Evolutionary conservation across 2,888 invertebrate species (phyloP).

Genomic region (Disparrhopalites patrizii): DNA sequence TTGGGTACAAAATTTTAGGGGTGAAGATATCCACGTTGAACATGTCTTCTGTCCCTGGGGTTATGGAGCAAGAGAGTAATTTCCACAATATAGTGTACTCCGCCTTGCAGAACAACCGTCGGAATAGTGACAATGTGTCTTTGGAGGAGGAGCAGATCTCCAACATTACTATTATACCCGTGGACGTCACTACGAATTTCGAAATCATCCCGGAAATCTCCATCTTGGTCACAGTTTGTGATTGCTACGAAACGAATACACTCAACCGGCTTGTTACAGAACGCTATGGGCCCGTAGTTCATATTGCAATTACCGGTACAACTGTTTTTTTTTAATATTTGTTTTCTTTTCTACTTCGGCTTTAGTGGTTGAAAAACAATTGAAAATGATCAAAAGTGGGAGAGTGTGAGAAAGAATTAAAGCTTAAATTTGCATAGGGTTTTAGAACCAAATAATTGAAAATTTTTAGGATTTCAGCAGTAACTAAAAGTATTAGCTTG

Average conservation of each 20-base stretch:
- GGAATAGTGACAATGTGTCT: not conserved
- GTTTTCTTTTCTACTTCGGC: no score
- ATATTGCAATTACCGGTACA: constrained; percentile 44
- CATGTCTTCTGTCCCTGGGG: constrained; percentile 9
- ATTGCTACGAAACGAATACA: constrained; percentile 35
- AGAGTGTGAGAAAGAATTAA: no score
- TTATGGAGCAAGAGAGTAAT: constrained; percentile 2
- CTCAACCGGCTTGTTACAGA: constrained; percentile 31
- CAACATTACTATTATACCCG: constrained; percentile 25
- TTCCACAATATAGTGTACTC: constrained; percentile 24
- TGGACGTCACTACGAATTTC: constrained; percentile 10
- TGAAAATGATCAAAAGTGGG: no score
- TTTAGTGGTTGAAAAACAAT: no score
- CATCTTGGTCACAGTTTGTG: constrained; percentile 32
- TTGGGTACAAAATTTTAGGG: constrained; percentile 22
- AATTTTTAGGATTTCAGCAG: not conserved
- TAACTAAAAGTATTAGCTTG: not conserved
- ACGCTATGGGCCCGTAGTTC: constrained; percentile 36
- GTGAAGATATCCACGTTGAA: constrained; percentile 29
- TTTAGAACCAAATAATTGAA: not conserved
- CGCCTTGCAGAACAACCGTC: not conserved
- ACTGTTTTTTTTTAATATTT: no score
- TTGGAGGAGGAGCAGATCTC: constrained; percentile 10
- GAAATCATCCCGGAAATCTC: constrained; percentile 30
- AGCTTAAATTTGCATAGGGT: not conserved